Evolutionary conservation across 1,140 invertebrate species (phyloP).

Genomic region (Leptinotarsa texana): DNA sequence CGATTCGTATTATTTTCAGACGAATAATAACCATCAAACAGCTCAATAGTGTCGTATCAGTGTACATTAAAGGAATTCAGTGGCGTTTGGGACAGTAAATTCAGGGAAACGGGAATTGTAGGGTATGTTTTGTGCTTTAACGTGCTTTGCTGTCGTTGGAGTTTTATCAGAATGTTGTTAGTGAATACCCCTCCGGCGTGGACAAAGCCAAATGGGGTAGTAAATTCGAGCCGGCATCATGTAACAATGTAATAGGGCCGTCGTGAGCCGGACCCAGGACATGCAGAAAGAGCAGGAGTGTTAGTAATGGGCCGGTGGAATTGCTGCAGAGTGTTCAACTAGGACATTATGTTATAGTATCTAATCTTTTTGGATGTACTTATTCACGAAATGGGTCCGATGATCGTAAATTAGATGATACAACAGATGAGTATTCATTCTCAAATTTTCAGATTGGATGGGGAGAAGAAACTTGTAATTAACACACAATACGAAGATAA

Average conservation of each 20-base stretch:
- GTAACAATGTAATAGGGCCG: constrained; percentile 42
- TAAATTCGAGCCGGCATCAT: constrained; percentile 39
- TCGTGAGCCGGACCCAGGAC: constrained; percentile 38
- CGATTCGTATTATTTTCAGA: constrained; percentile 15
- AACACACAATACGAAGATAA: too few species aligned
- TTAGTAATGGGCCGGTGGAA: constrained; percentile 39
- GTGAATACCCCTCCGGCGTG: constrained; percentile 39
- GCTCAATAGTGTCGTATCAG: constrained; percentile 28
- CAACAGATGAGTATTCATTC: background rate
- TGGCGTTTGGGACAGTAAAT: constrained; percentile 28
- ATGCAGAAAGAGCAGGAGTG: constrained; percentile 39
- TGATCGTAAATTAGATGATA: background rate
- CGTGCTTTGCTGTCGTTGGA: constrained; percentile 28
- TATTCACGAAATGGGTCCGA: background rate
- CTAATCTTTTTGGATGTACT: constrained; percentile 33
- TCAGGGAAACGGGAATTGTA: constrained; percentile 20
- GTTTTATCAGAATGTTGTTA: constrained; percentile 41
- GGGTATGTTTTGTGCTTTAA: constrained; percentile 30
- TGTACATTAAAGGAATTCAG: constrained; percentile 20
- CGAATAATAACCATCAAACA: constrained; percentile 28
- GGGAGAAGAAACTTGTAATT: too few species aligned
- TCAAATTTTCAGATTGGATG: background rate
- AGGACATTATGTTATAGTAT: constrained; percentile 38
- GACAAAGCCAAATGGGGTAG: constrained; percentile 44
- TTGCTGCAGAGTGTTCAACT: constrained; percentile 37